Evolutionary conservation across 2,888 invertebrate species (phyloP).

Genomic region (Exocentrus adspersus): DNA sequence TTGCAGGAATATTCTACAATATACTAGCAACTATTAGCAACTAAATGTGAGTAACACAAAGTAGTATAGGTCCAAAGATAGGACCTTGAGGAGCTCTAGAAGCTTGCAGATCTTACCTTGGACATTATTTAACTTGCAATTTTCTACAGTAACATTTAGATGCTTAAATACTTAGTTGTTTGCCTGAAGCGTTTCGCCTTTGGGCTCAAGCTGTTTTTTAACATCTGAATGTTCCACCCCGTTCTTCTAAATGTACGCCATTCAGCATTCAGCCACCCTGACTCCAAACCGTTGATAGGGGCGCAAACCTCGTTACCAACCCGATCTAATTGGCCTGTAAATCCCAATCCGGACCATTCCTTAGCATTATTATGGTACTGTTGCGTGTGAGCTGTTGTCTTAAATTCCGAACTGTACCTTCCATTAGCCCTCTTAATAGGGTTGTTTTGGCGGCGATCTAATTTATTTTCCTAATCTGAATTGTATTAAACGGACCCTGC

Average conservation of each 20-base stretch:
- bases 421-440: conserved; percentile 41
- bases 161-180: too few species aligned
- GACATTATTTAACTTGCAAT: too few species aligned
- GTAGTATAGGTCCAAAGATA: too few species aligned
- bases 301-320: conserved; percentile 28
- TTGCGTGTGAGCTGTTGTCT: conserved; percentile 37
- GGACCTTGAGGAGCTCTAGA: too few species aligned
- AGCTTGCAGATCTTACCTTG: too few species aligned
- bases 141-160: too few species aligned
- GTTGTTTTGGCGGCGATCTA: conserved; percentile 35
- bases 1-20: too few species aligned
- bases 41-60: too few species aligned
- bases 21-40: too few species aligned
- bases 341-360: conserved; percentile 35
- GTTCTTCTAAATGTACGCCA: conserved; percentile 10
- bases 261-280: conserved; percentile 8
- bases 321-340: conserved; percentile 39
- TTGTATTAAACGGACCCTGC: conserved; percentile 29
- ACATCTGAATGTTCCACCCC: too few species aligned
- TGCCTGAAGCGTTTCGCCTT: too few species aligned
- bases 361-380: conserved; percentile 36
- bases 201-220: too few species aligned
- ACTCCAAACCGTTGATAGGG: conserved; percentile 21
- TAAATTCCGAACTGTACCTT: conserved; percentile 36
- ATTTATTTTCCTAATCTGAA: conserved; percentile 38